phyloP scores from a whole-genome alignment of 2,888 invertebrate species.

The Cataglyphis altisquamis region DNA sequence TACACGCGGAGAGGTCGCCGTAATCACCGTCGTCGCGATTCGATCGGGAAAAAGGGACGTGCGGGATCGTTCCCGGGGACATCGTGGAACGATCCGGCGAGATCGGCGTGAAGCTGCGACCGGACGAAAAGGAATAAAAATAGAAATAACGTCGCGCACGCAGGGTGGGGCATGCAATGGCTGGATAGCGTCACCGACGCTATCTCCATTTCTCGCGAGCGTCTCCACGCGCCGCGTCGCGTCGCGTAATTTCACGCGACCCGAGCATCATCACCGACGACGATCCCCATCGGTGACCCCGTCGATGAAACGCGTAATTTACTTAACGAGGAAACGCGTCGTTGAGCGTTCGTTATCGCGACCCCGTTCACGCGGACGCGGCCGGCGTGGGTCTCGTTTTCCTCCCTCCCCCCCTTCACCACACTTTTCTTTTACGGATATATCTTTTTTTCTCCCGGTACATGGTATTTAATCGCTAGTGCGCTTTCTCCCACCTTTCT shows the following conservation, averaged over 20 bases:
- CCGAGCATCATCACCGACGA: not conserved
- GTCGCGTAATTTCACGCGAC: not conserved
- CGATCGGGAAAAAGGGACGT: not conserved
- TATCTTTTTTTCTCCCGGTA: not conserved
- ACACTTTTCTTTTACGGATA: not conserved
- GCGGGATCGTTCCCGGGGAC: not conserved
- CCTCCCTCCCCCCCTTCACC: not conserved
- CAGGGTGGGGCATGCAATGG: slow-evolving; percentile 83
- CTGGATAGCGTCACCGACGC: slow-evolving; percentile 82
- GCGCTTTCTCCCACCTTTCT: not conserved
- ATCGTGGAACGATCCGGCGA: not conserved
- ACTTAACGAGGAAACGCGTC: slow-evolving; percentile 77
- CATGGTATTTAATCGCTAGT: too few species aligned
- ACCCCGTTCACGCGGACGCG: slow-evolving; percentile 67
- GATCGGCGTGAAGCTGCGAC: not conserved
- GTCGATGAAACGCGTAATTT: slow-evolving; percentile 50
- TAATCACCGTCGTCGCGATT: not conserved
- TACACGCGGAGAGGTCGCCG: slow-evolving; percentile 5
- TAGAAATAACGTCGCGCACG: slow-evolving; percentile 71
- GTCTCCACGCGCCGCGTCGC: slow-evolving; percentile 28
- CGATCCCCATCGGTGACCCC: not conserved
- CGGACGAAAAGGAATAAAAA: slow-evolving; percentile 60
- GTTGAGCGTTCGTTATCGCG: slow-evolving; percentile 63
- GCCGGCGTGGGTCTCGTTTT: slow-evolving; percentile 14
- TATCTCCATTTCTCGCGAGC: slow-evolving; percentile 55